Conservation (phyloP, 2,113 vertebrate genomes). For the Apeltes quadracus region DNA sequence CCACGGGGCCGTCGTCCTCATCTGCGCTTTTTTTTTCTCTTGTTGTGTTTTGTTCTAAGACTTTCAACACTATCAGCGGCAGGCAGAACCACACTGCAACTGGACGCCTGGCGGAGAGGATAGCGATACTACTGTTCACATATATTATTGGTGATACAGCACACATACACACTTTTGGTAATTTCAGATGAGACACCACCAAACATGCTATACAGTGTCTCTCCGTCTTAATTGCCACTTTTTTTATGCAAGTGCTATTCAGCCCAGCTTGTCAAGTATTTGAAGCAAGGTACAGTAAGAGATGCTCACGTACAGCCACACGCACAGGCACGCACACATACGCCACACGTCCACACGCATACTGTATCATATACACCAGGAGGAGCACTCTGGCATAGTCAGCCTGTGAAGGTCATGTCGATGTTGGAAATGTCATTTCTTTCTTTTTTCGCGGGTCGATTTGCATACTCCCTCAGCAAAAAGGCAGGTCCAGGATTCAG, state of each 20-base stretch:
- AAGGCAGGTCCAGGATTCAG: conserved; percentile 56
- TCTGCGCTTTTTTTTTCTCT: neutral
- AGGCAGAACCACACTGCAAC: conserved; percentile 51
- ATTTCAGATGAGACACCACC: conserved; percentile 61
- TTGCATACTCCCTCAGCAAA: conserved; percentile 66
- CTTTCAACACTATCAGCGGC: conserved; percentile 41
- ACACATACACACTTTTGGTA: conserved; percentile 65
- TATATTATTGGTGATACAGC: conserved; percentile 55
- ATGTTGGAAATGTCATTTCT: conserved; percentile 26
- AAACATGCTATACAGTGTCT: conserved; percentile 72
- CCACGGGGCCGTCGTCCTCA: conserved; percentile 33
- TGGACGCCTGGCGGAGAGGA: conserved; percentile 53
- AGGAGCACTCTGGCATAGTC: conserved; percentile 57
- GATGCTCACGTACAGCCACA: conserved; percentile 45
- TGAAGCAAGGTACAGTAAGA: conserved; percentile 69
- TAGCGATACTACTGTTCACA: conserved; percentile 64
- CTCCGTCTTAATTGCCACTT: conserved; percentile 61
- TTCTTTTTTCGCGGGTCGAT: conserved; percentile 29
- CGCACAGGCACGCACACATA: conserved; percentile 6
- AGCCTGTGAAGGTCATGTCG: conserved; percentile 55
- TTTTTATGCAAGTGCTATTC: conserved; percentile 69
- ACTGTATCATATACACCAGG: conserved; percentile 26
- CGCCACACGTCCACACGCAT: conserved; percentile 4
- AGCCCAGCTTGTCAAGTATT: conserved; percentile 75
- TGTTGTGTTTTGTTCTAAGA: conserved; percentile 20